These are phyloP conservation scores for Melanerpes formicivorus DNA, from an alignment of 2,113 vertebrate species.

Conservation along the genomic window DNA sequence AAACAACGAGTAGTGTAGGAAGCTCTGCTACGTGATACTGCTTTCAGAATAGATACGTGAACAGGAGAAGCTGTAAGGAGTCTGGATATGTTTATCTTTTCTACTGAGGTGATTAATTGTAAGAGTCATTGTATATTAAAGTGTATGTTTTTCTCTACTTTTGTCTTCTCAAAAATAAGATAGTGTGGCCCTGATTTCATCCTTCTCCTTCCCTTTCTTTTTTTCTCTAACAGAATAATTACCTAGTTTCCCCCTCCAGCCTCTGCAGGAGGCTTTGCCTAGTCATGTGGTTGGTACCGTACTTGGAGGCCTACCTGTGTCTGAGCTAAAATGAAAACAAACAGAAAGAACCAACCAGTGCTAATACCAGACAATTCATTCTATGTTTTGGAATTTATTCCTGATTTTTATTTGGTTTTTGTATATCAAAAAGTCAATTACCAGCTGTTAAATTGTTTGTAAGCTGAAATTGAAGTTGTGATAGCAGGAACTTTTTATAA, in stretches of 20 bases:
- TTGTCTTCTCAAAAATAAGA: not conserved
- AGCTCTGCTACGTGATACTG: not conserved
- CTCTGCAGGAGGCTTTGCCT: not conserved
- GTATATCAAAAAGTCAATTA: not conserved
- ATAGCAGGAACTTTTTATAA: not conserved
- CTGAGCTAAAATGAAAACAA: not conserved
- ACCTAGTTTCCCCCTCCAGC: not conserved
- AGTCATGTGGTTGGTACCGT: not conserved
- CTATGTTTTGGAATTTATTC: slow-evolving; percentile 8
- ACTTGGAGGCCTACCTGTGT: not conserved
- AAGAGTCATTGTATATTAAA: not conserved
- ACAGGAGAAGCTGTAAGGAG: not conserved
- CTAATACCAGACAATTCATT: not conserved
- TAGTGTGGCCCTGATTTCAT: not conserved
- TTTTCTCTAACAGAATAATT: not conserved
- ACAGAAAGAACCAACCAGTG: not conserved
- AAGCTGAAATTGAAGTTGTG: not conserved
- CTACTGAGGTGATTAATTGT: not conserved
- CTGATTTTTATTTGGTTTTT: not conserved
- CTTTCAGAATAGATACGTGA: not conserved
- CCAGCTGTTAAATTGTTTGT: not conserved
- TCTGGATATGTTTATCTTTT: not conserved
- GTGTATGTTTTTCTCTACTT: not conserved
- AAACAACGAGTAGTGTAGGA: not conserved
- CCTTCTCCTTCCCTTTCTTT: not conserved